Base-by-base conservation (phyloP, 2,797 vertebrate genomes). In the Brachyalestes nurse region DNA sequence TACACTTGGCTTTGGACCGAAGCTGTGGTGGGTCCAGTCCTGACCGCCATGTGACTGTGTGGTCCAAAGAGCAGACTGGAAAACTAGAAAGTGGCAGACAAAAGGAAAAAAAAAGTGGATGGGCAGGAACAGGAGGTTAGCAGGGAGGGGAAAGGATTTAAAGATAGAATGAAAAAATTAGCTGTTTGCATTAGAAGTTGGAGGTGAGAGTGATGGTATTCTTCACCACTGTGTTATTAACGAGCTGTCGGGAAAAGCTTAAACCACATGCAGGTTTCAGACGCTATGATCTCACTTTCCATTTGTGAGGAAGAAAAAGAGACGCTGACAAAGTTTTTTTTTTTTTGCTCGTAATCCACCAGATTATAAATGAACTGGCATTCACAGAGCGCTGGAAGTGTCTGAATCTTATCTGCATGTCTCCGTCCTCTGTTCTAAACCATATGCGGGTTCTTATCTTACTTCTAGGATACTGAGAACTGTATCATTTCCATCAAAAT, bases 351-450 rank as follows among this genome's bases (percentile, higher is more conserved):
- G 58, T 23, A 1, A 66, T 61, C 66, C 71, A 0, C 69, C 87
- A 84, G 87, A 88, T 88, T 86, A 88, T 51, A 83, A 85, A 88
- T 84, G 87, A 85, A 76, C 57, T 88, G 87, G 25, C 77, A 83
- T 76, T 86, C 80, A 79, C 79, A 77, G 79, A 87, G 75, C 80
- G 86, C 80, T 76, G 16, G 47, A 71, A 70, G 49, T 9, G 28
- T 62, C 45, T 49, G n/a, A 67, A 28, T 64, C 58, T 55, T 42
- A 58, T 58, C 38, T 38, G 73, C 7, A 14, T 21, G 21, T 38
- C 80, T 65, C 21, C n/a, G 23, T n/a, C 51, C 38, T 45, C 66
- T 58, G 58, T 40, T 42, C 60, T 72, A 60, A 42, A 57, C 62
- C 71, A 75, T 40, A 75, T 70, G 34, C 62, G 34, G 23, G 28